Base-by-base conservation (phyloP, 2,888 invertebrate genomes). In the Gymnoscelis rufifasciata region DNA sequence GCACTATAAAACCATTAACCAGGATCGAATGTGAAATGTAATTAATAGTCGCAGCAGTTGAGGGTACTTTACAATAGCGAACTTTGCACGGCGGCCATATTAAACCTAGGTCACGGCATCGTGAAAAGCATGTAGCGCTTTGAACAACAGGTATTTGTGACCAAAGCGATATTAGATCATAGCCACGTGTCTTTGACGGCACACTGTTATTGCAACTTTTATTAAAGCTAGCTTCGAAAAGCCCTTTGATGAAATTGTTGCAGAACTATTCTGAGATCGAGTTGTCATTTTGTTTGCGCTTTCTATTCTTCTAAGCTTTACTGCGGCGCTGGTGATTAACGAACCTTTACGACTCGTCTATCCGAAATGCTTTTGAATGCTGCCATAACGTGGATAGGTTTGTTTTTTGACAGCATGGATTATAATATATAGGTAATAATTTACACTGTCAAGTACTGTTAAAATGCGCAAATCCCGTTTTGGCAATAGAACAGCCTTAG, bases 81-180 rank as follows among this genome's bases (percentile, higher is more conserved):
- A 45, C 36, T 46, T 46, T 47, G 46, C 28, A 38, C 35, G 33
- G 46, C 43, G 31, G 19, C 28, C 46, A 39, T 52, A 51, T 55
- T 47, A 52, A 43, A 51, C 43, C 43, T 51, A 44, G 52, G 47
- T 52, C 46, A 46, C 43, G 38, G 46, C 51, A 47, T 47, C 28
- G 29, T 26, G 40, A 45, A 49, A 30, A 36, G 33, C 14, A 19
- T 26, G 26, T 30, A 8, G 26, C 14, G 29, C 40, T 48, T 52
- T 49, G 45, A 24, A 48, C 43, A 43, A 31, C 30, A 49, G 44
- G 40, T 40, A 41, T 44, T 44, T 24, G 31, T 23, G 44, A 15
- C 39, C 40, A 7, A 41, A 33, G 33, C 23, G 31, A 40, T 49
- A 49, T 49, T 23, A 40, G 37, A 40, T 31, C 24, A 39, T 35